phyloP scores from a whole-genome alignment of 2,113 vertebrate genomes.

The Propithecus coquereli region DNA sequence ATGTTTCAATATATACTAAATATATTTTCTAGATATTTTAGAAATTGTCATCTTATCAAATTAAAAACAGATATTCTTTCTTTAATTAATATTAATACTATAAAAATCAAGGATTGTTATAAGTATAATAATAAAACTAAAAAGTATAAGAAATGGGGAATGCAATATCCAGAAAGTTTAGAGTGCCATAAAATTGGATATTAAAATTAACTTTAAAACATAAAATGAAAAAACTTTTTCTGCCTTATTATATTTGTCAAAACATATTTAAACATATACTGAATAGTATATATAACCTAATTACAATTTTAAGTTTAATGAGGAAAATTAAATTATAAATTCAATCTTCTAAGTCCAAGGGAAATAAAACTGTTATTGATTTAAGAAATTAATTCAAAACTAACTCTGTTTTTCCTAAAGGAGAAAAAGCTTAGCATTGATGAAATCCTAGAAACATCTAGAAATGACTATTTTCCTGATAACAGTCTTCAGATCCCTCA shows the following conservation, averaged over 20 bases:
- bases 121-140: not conserved
- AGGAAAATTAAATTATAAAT: not conserved
- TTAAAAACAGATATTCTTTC: not conserved
- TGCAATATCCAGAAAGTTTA: not conserved
- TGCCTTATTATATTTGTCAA: not conserved
- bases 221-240: not conserved
- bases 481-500: not conserved
- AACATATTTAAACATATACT: not conserved
- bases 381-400: not conserved
- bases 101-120: not conserved
- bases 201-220: not conserved
- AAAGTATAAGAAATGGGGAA: not conserved
- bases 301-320: not conserved
- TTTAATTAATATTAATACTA: not conserved
- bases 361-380: constrained; percentile 2
- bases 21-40: not conserved
- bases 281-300: not conserved
- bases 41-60: not conserved
- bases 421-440: not conserved
- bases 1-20: not conserved
- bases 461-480: not conserved
- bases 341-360: not conserved
- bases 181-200: not conserved
- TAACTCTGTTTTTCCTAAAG: not conserved
- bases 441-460: not conserved